phyloP scores from a whole-genome alignment of 2,888 invertebrate species.

The Drosophila pseudotalamancana region DNA sequence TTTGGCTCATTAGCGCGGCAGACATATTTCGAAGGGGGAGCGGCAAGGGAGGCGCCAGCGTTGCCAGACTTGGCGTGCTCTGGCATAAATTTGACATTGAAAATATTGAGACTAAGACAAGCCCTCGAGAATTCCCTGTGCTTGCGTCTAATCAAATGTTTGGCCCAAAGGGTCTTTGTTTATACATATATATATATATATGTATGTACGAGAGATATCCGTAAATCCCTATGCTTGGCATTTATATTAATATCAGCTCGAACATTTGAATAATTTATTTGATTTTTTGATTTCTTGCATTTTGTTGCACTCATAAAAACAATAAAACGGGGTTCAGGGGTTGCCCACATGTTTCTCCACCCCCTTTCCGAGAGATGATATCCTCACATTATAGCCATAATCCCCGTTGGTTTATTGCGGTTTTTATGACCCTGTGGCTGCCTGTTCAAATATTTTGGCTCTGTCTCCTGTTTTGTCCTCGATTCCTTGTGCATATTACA shows the following conservation, averaged over 20 bases:
- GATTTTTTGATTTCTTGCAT: constrained; percentile 78
- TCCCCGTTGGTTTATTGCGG: constrained; percentile 77
- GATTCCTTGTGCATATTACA: constrained; percentile 66
- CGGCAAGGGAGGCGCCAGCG: constrained; percentile 33
- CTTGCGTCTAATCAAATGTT: constrained; percentile 48
- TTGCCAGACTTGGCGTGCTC: constrained; percentile 71
- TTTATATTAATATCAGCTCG: constrained; percentile 56
- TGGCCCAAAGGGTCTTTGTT: constrained; percentile 28
- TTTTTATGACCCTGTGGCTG: constrained; percentile 60
- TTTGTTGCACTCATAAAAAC: constrained; percentile 64
- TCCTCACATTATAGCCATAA: constrained; percentile 73
- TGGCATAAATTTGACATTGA: constrained; percentile 82
- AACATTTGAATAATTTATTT: constrained; percentile 79
- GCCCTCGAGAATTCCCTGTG: constrained; percentile 29
- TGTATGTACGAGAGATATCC: constrained; percentile 4
- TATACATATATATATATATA: constrained; percentile 9
- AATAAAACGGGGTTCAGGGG: constrained; percentile 54
- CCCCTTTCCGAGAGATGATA: constrained; percentile 36
- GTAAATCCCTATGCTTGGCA: constrained; percentile 37
- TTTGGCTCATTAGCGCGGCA: constrained; percentile 80
- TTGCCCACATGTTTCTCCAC: constrained; percentile 26
- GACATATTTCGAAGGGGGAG: constrained; percentile 1
- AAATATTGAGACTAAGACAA: constrained; percentile 36
- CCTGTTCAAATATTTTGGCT: constrained; percentile 37
- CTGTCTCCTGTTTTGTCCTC: constrained; percentile 21